Evolutionary conservation across 2,888 invertebrate genomes (phyloP).

Genomic region (Synanthedon tipuliformis): DNA sequence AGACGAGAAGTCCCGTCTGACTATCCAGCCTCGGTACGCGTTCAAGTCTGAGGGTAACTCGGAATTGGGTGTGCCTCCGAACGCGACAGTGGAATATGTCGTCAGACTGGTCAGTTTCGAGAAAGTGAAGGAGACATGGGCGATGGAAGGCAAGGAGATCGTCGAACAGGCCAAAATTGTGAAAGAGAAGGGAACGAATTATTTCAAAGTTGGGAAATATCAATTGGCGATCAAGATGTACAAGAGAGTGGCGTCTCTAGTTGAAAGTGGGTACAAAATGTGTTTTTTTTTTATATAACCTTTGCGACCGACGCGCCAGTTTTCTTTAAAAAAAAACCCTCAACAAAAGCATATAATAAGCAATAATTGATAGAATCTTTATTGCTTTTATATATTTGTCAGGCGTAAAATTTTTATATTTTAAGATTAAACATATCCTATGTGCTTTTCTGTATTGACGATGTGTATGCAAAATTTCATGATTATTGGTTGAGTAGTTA

Average conservation of each 20-base stretch:
- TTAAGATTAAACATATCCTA: too few relatives aligned
- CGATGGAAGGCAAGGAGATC: conserved; percentile 82
- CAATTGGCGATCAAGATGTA: conserved; percentile 88
- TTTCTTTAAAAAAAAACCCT: too few relatives aligned
- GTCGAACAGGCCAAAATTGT: conserved; percentile 82
- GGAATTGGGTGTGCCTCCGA: conserved; percentile 79
- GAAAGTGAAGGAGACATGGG: conserved; percentile 83
- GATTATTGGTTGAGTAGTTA: too few relatives aligned
- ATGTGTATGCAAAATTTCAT: too few relatives aligned
- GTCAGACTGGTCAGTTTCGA: conserved; percentile 88
- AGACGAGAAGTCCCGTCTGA: conserved; percentile 81
- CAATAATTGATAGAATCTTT: too few relatives aligned
- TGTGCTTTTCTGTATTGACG: too few relatives aligned
- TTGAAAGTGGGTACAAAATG: conserved; percentile 49
- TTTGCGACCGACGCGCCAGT: too few relatives aligned
- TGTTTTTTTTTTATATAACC: too few relatives aligned
- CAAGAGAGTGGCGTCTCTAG: conserved; percentile 76
- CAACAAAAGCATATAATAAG: too few relatives aligned
- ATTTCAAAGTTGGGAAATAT: conserved; percentile 85
- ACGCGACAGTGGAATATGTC: conserved; percentile 82
- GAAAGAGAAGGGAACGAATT: conserved; percentile 92
- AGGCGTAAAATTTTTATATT: too few relatives aligned
- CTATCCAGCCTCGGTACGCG: conserved; percentile 82
- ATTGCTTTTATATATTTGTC: too few relatives aligned
- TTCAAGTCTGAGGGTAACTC: conserved; percentile 80